These are phyloP conservation scores for Aldabrachelys gigantea DNA, from an alignment of 2,113 vertebrate species.

Conservation along the genomic window DNA sequence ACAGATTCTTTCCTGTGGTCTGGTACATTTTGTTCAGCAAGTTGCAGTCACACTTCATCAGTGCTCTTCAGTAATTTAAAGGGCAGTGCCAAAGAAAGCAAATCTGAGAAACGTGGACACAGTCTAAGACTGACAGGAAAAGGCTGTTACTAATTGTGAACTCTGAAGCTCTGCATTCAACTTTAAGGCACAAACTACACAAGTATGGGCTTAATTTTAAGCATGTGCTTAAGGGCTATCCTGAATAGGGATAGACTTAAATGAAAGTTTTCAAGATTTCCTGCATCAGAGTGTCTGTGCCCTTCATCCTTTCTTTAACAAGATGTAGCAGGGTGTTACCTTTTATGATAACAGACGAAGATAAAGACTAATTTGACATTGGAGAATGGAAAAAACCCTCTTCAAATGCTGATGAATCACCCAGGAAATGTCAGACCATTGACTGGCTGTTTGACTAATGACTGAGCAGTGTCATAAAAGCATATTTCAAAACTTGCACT, in stretches of 20 bases:
- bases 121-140: background rate
- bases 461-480: too few relatives aligned
- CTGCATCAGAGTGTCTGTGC: background rate
- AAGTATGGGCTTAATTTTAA: background rate
- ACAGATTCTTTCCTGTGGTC: background rate
- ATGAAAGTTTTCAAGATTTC: fast-evolving
- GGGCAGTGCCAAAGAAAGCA: background rate
- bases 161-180: background rate
- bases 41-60: background rate
- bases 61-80: background rate
- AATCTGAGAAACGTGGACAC: background rate
- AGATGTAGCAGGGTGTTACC: background rate
- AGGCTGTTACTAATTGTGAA: background rate
- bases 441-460: background rate
- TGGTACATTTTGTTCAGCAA: background rate
- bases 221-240: background rate
- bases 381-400: background rate
- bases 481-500: background rate
- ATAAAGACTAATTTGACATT: background rate
- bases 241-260: background rate
- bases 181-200: background rate
- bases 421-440: constrained; percentile 46
- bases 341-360: background rate
- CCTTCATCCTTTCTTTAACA: background rate
- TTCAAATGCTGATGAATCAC: background rate